Base-by-base conservation (phyloP, 1,140 invertebrate genomes). In the Cydia pomonella region DNA sequence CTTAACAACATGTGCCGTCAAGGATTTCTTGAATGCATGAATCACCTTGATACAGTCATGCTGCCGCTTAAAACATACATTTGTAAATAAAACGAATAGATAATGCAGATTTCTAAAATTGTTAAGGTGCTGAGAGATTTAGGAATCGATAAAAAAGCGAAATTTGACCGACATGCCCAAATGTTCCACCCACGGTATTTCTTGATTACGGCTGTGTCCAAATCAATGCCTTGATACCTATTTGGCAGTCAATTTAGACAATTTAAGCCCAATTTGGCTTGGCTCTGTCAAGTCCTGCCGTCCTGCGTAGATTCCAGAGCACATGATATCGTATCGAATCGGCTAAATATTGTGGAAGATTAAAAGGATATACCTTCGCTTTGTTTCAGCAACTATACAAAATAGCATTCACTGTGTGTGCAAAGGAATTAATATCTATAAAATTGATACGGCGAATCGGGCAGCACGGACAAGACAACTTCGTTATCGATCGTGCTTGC, bases 401-500 rank as follows among this genome's bases (percentile, higher is more conserved):
- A 44, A 44, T 44, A 44, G 41, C 41, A 18, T n/a, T 53, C 7
- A 53, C n/a, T 53, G 6, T 53, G 50, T 53, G 16, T 53, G n/a
- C n/a, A 53, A 59, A 59, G 21, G 53, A 59, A 59, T 59, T 59
- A 59, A 59, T 59, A 59, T 59, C 53, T 77, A 77, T 73, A 74
- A 71, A 76, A 74, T 80, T 78, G 75, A 79, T 73, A 73, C 73
- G 25, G 64, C 64, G 27, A 69, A 38, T 69, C 64, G 41, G 29
- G 21, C 33, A 72, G 44, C 78, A 79, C 80, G 79, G 81, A 80
- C 82, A 85, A 84, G 89, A 90, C 88, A 88, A 89, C 88, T 86
- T 90, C 85, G 85, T 87, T 92, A 92, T 92, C 87, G 90, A 92
- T 92, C 90, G 90, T 73, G 59, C 81, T 81, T 79, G 84, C 84